These are phyloP conservation scores for Bombus vancouverensis DNA, from an alignment of 1,140 invertebrate genomes.

Conservation along the genomic window DNA sequence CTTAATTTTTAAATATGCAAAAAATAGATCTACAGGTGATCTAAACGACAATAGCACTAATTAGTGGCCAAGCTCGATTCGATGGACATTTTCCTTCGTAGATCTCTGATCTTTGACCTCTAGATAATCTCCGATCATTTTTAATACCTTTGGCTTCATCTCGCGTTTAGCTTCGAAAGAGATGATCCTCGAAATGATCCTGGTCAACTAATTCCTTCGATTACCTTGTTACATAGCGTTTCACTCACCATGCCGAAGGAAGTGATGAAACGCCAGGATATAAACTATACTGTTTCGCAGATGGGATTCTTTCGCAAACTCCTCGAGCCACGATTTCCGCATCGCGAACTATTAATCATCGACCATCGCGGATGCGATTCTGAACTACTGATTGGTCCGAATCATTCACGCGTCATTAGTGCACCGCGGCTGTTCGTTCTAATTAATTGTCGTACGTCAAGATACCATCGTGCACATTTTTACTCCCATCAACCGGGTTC, in stretches of 20 bases:
- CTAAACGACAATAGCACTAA: too few relatives aligned
- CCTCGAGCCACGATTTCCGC: conserved; percentile 62
- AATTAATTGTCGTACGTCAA: conserved; percentile 69
- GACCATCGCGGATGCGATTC: conserved; percentile 63
- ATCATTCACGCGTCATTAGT: conserved; percentile 71
- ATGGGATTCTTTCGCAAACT: conserved; percentile 65
- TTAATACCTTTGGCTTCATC: background rate
- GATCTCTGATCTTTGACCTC: background rate
- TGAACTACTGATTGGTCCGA: conserved; percentile 66
- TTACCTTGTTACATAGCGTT: conserved; percentile 52
- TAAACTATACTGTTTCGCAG: conserved; percentile 61
- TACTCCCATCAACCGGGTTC: conserved; percentile 37
- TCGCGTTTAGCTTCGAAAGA: background rate
- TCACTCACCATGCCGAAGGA: conserved; percentile 42
- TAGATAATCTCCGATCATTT: background rate
- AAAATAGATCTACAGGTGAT: too few relatives aligned
- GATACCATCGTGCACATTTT: conserved; percentile 63
- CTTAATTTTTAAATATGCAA: too few relatives aligned
- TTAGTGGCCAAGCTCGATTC: too few relatives aligned
- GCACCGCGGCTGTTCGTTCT: conserved; percentile 66
- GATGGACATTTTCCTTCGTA: background rate
- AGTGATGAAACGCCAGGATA: conserved; percentile 61
- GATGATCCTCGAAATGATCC: conserved; percentile 20
- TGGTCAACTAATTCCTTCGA: conserved; percentile 49
- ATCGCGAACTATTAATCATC: conserved; percentile 66